These are phyloP conservation scores for Cheirogaleus medius DNA, from an alignment of 2,113 vertebrate species.

Conservation along the genomic window DNA sequence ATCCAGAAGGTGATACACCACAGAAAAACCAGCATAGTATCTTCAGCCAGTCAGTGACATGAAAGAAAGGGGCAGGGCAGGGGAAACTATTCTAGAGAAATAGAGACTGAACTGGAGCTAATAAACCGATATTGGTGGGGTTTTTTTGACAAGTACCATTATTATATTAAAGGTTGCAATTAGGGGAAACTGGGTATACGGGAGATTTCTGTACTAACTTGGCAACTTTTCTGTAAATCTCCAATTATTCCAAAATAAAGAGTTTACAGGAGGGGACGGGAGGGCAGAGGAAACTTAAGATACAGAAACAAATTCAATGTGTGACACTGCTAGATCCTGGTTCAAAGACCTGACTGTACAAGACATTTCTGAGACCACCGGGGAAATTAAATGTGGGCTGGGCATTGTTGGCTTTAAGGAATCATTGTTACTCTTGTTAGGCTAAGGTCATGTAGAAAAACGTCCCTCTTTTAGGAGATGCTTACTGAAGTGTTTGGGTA, in stretches of 20 bases:
- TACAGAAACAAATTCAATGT: not conserved
- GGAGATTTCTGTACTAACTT: not conserved
- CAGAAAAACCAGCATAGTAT: not conserved
- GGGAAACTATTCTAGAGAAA: not conserved
- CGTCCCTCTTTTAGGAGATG: not conserved
- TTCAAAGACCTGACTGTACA: not conserved
- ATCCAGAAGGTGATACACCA: not conserved
- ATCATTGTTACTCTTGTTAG: not conserved
- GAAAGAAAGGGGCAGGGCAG: not conserved
- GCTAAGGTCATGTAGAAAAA: not conserved
- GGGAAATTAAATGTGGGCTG: not conserved
- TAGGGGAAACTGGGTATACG: not conserved
- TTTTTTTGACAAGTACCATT: not conserved
- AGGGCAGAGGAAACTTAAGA: not conserved
- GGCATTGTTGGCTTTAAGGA: not conserved
- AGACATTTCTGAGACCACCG: not conserved
- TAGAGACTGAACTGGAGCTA: not conserved
- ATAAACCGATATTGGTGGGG: no score
- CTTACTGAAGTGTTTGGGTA: not conserved
- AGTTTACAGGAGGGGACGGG: not conserved
- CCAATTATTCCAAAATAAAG: not conserved
- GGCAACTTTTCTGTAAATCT: not conserved
- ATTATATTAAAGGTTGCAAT: not conserved
- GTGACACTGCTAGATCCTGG: not conserved
- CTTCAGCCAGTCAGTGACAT: not conserved